Percentiles rank a stretch among this genome's conserved stretches.
phyloP scores from a whole-genome alignment of 23 tunicate genomes.

The Ciona savignyi region DNA sequence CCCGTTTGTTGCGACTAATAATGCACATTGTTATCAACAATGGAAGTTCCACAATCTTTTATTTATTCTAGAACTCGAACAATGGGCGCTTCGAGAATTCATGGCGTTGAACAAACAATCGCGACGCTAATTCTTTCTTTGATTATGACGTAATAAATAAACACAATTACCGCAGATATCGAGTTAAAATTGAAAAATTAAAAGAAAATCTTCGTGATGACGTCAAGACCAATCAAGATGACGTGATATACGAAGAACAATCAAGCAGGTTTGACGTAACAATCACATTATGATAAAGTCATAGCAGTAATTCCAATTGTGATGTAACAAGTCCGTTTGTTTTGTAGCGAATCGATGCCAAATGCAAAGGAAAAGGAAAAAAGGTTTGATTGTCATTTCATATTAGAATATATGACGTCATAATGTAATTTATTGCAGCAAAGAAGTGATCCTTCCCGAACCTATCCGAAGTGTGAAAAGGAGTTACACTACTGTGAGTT shows the following conservation, averaged over 20 bases:
- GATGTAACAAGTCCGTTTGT: neutral
- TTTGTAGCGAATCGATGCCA: neutral
- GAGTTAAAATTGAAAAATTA: constrained; percentile 1
- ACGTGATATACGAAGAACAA: constrained; percentile 4
- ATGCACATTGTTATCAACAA: too few species aligned
- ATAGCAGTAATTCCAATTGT: neutral
- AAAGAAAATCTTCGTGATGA: neutral
- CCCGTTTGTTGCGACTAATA: too few species aligned
- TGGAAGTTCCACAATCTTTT: too few species aligned
- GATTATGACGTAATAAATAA: neutral
- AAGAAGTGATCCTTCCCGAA: neutral
- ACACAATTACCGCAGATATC: constrained; percentile 1
- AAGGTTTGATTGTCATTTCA: neutral
- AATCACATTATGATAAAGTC: neutral
- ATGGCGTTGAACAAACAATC: neutral
- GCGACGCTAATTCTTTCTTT: neutral
- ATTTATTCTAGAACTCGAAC: neutral
- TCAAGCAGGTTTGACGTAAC: neutral
- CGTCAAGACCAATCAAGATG: constrained; percentile 5
- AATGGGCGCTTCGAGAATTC: neutral
- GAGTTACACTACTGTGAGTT: constrained; percentile 12
- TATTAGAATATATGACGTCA: neutral
- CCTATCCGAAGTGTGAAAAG: constrained; percentile 7
- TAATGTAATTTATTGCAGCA: neutral
- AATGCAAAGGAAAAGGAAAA: neutral